Conservation (phyloP, 2,888 invertebrate species). For the Mechanitis messenoides region DNA sequence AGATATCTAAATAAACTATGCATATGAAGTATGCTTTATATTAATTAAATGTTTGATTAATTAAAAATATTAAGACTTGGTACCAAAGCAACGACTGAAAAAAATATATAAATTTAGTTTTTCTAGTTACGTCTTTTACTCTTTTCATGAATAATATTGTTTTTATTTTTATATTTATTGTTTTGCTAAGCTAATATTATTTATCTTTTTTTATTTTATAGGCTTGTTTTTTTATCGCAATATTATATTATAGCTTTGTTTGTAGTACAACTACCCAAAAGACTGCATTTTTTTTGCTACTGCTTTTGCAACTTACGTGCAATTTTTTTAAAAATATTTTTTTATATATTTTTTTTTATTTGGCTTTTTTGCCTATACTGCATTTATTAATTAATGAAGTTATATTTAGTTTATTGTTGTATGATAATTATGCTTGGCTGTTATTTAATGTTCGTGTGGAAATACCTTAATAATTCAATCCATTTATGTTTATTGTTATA, state of each 20-base stretch:
- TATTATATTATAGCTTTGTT: constrained; percentile 1
- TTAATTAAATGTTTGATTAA: too few species aligned
- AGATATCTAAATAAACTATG: too few species aligned
- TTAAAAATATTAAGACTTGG: too few species aligned
- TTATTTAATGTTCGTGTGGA: not conserved
- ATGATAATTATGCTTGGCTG: not conserved
- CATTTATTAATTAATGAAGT: not conserved
- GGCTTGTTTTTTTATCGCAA: constrained; percentile 8
- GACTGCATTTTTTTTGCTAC: constrained; percentile 23
- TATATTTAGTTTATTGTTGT: not conserved
- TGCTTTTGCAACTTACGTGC: constrained; percentile 22
- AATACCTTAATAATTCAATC: not conserved
- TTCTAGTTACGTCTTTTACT: too few species aligned
- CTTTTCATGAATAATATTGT: too few species aligned
- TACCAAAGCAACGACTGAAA: too few species aligned
- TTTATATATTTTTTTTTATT: constrained; percentile 9
- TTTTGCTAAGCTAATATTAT: not conserved
- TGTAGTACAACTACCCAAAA: constrained; percentile 17
- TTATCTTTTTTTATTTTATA: not conserved
- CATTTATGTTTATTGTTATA: not conserved
- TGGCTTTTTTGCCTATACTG: constrained; percentile 3
- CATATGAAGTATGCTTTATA: too few species aligned
- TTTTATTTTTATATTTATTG: too few species aligned
- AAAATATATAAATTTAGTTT: too few species aligned
- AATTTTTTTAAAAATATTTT: constrained; percentile 14